Evolutionary conservation across 92 coral and sea anemone species (phyloP), one percentile per base, ranked within the genome.

Genomic region (Porites lobata): DNA sequence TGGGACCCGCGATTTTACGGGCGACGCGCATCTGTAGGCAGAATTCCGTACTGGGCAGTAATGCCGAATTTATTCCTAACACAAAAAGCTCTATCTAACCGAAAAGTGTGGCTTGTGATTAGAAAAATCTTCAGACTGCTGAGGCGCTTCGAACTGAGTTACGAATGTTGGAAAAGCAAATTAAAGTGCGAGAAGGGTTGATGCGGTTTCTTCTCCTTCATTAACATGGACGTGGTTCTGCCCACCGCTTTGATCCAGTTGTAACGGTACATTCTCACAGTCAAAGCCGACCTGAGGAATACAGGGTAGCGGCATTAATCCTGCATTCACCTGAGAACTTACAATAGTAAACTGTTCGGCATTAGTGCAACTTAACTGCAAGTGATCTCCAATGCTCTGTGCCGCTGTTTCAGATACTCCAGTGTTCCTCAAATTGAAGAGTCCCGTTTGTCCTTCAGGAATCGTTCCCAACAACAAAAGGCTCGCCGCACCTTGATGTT

Each of bases 301-400:
- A 47, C 68, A 18, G 58, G 69, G 8, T 26, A 69, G 24, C 17
- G 65, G 86, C 69, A 82, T 18, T 22, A 82, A 56, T 82, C 58
- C 78, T n/a, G 57, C 77, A 71, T 70, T 29, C 29, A 82, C 19
- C 3, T 57, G 69, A 72, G 86, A 22, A 59, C 26, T 70, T 9
- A 38, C 86, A 70, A 72, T 3, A 22, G 57, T 57, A 57, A 70
- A 74, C 57, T 29, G 86, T 17, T 71, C 86, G 47, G 47, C 6
- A 69, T 21, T 69, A 43, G 78, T 71, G 57, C 69, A 82, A 78
- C 59, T 71, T 6, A 82, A 20, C 13, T 82, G 68, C 57, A 82
- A 59, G 21, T 82, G 70, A 10, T 70, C 78, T 19, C 68, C 1
- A 29, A 82, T 19, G 1, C 71, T 58, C 57, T 38, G 66, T 17